phyloP scores from a whole-genome alignment of 2,888 invertebrate species.

The Phania funesta region DNA sequence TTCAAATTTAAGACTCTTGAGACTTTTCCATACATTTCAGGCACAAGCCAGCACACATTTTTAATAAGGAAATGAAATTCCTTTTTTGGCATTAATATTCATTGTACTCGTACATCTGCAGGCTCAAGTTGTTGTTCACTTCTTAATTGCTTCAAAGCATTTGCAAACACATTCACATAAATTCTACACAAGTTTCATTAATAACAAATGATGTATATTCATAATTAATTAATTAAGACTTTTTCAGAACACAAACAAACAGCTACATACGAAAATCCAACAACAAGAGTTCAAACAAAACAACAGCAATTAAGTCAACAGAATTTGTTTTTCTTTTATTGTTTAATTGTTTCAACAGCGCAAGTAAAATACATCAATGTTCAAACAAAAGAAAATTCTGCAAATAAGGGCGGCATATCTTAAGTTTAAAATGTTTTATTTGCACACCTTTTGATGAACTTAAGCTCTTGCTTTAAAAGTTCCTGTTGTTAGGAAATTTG shows the following conservation, averaged over 20 bases:
- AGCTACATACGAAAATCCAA: conserved; percentile 3
- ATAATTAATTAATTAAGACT: conserved; percentile 59
- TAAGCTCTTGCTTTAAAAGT: no score
- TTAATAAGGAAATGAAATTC: neutral
- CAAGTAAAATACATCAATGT: neutral
- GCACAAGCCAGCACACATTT: conserved; percentile 5
- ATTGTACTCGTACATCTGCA: neutral
- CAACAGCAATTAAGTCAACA: conserved; percentile 46
- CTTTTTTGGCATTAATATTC: neutral
- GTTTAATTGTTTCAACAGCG: conserved; percentile 29
- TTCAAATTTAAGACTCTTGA: conserved; percentile 41
- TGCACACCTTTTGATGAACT: no score
- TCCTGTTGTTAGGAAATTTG: no score
- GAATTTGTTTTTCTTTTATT: conserved; percentile 10
- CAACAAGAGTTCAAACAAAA: conserved; percentile 13
- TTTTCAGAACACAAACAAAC: conserved; percentile 21
- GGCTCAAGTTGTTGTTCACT: conserved; percentile 21
- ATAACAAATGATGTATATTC: conserved; percentile 61
- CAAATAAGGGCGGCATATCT: neutral
- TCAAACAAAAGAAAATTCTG: neutral
- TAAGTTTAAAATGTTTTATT: neutral
- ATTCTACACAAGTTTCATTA: conserved; percentile 53
- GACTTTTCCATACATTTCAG: conserved; percentile 7
- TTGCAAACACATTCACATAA: conserved; percentile 34
- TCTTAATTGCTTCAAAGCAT: conserved; percentile 36